Evolutionary conservation across 2,888 invertebrate genomes (phyloP).

Genomic region (Zhengitettix transpicula): DNA sequence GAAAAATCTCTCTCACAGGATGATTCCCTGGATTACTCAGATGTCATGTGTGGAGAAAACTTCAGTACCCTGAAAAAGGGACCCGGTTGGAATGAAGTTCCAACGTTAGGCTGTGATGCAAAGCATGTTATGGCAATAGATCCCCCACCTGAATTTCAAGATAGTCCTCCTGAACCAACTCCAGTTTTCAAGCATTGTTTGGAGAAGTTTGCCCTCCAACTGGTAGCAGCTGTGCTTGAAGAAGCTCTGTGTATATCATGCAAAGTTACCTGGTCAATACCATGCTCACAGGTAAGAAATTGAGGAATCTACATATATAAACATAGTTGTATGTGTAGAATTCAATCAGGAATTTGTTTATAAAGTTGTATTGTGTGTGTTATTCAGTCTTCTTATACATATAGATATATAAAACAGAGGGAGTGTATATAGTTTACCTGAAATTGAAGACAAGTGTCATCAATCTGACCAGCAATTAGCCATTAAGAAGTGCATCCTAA

Average conservation of each 20-base stretch:
- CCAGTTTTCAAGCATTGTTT: conserved; percentile 15
- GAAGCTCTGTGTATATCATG: conserved; percentile 32
- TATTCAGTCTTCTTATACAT: too few relatives aligned
- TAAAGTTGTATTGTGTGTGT: too few relatives aligned
- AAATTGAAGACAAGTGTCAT: too few relatives aligned
- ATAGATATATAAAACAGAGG: too few relatives aligned
- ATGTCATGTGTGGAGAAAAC: conserved; percentile 40
- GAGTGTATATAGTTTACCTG: too few relatives aligned
- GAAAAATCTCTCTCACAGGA: conserved; percentile 58
- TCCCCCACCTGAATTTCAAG: conserved; percentile 76
- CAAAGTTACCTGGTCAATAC: conserved; percentile 19
- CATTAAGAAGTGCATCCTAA: too few relatives aligned
- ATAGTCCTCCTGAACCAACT: conserved; percentile 22
- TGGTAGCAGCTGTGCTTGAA: conserved; percentile 30
- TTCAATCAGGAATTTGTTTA: too few relatives aligned
- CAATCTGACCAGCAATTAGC: too few relatives aligned
- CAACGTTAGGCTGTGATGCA: conserved; percentile 26
- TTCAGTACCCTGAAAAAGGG: conserved; percentile 72
- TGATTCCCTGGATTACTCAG: conserved; percentile 61
- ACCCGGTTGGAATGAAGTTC: conserved; percentile 37
- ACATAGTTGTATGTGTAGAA: too few relatives aligned
- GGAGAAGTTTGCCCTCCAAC: conserved; percentile 28
- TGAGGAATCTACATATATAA: too few relatives aligned
- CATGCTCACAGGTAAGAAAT: conserved; percentile 18
- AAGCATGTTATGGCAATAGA: conserved; percentile 41